These are phyloP conservation scores for Micronycteris hirsuta DNA, from an alignment of 2,113 vertebrate genomes.

Conservation along the genomic window DNA sequence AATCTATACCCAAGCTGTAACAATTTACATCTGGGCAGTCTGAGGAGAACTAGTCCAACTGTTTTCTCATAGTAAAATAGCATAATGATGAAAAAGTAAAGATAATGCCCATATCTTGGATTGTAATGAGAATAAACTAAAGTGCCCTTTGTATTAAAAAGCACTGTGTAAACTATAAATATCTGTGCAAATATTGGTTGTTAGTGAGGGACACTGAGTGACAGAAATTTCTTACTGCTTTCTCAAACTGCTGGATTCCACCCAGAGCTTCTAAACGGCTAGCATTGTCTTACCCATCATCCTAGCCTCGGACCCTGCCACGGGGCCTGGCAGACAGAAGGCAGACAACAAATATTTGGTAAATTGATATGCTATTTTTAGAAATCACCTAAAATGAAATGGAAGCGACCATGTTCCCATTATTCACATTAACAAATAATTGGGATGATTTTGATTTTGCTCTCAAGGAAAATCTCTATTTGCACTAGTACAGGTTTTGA, in stretches of 20 bases:
- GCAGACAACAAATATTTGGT: neutral
- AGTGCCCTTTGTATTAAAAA: neutral
- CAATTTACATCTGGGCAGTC: neutral
- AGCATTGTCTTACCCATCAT: neutral
- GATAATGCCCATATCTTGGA: neutral
- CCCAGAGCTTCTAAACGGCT: neutral
- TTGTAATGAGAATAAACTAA: neutral
- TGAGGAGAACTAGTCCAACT: neutral
- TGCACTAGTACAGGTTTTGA: neutral
- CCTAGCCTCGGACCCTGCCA: neutral
- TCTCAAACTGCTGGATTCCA: neutral
- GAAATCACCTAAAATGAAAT: neutral
- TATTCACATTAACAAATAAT: neutral
- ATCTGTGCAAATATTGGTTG: neutral
- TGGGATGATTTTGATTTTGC: neutral
- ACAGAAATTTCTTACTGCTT: neutral
- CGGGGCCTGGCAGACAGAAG: neutral
- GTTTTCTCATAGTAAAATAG: neutral
- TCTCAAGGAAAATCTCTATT: neutral
- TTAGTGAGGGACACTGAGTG: neutral
- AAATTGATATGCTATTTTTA: neutral
- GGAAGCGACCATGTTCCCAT: neutral
- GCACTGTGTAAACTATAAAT: neutral
- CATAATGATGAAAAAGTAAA: neutral
- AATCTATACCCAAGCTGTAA: neutral